Evolutionary conservation across 1,140 invertebrate genomes (phyloP).

Genomic region (Drosophila ficusphila): DNA sequence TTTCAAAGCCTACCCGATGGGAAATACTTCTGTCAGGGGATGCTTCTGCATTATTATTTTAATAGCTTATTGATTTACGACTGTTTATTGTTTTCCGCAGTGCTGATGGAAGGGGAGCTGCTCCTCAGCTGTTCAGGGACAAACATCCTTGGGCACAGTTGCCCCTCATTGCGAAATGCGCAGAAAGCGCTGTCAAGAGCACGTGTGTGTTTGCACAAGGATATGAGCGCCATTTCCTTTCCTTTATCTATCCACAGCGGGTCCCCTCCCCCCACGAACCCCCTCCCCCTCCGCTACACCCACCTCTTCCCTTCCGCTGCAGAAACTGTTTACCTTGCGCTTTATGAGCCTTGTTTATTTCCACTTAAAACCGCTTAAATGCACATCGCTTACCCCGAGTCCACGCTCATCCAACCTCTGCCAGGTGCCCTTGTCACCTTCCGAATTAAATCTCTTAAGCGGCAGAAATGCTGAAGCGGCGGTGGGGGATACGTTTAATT

Average conservation of each 20-base stretch:
- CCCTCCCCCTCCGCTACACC: neutral
- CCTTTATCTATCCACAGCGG: conserved; percentile 45
- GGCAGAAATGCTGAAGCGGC: conserved; percentile 4
- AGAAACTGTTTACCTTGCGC: conserved; percentile 72
- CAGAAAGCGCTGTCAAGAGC: conserved; percentile 78
- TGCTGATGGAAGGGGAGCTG: neutral
- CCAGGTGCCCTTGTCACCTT: conserved; percentile 29
- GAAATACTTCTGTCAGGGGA: too few species aligned
- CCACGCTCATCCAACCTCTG: neutral
- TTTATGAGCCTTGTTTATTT: conserved; percentile 69
- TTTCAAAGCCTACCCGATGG: too few species aligned
- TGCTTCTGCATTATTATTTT: too few species aligned
- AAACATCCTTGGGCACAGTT: conserved; percentile 66
- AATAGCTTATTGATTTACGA: conserved; percentile 18
- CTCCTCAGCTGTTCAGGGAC: conserved; percentile 26
- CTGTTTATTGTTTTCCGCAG: conserved; percentile 1
- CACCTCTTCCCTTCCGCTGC: conserved; percentile 24
- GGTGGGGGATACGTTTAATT: conserved; percentile 27
- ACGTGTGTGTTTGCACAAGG: conserved; percentile 81
- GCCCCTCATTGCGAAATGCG: conserved; percentile 65
- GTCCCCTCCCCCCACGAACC: neutral
- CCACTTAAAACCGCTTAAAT: conserved; percentile 62
- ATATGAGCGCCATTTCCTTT: conserved; percentile 68
- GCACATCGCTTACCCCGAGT: conserved; percentile 7
- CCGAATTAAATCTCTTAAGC: conserved; percentile 33